Evolutionary conservation across 2,797 vertebrate species (phyloP).

Genomic region (Chiloscyllium punctatum): DNA sequence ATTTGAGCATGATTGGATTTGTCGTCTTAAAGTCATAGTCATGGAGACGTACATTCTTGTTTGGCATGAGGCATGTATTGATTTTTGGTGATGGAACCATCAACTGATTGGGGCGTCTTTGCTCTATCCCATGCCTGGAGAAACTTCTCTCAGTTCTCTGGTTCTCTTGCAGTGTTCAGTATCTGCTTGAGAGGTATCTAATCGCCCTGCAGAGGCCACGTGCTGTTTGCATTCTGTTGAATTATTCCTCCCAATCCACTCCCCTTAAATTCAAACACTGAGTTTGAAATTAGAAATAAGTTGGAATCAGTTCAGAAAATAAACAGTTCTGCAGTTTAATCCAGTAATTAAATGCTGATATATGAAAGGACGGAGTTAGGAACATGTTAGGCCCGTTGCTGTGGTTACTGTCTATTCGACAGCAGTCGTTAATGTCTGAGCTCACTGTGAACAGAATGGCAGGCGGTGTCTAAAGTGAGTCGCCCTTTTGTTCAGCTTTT

Average conservation of each 20-base stretch:
- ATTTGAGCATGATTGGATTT: too few relatives aligned
- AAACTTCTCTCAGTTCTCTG: neutral
- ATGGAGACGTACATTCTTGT: neutral
- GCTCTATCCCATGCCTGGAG: neutral
- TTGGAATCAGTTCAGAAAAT: neutral
- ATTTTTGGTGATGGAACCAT: neutral
- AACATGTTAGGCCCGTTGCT: neutral
- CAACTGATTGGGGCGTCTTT: neutral
- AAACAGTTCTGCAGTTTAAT: neutral
- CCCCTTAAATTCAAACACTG: neutral
- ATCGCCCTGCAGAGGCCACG: neutral
- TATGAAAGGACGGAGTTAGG: neutral
- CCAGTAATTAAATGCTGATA: neutral
- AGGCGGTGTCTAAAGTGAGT: neutral
- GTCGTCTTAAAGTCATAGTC: too few relatives aligned
- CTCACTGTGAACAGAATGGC: neutral
- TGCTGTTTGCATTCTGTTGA: neutral
- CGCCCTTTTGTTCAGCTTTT: neutral
- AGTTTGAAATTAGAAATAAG: neutral
- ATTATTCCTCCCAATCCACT: neutral
- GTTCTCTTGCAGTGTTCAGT: neutral
- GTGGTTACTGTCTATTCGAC: neutral
- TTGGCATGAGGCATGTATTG: neutral
- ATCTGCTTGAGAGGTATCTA: neutral
- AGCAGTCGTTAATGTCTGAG: neutral